Percentiles rank a stretch among this genome's conserved stretches.
These are phyloP conservation scores for Phymanthus crucifer DNA, from an alignment of 92 coral and sea anemone species.

Conservation along the genomic window DNA sequence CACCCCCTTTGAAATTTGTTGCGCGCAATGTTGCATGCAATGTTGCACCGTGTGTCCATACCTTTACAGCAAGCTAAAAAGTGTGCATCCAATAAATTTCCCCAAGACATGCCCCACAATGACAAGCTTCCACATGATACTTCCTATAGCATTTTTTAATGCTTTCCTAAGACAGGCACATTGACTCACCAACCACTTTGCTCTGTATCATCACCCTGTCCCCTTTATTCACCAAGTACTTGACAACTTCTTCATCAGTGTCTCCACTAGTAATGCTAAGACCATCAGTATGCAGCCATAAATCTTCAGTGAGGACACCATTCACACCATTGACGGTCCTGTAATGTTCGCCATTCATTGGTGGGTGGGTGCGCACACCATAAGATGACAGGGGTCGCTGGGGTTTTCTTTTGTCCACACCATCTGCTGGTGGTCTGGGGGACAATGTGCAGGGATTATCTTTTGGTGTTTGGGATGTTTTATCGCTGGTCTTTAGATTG, in stretches of 20 bases:
- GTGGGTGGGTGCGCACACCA: slow-evolving; percentile 75
- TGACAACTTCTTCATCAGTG: slow-evolving; percentile 74
- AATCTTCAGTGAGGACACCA: slow-evolving; percentile 38
- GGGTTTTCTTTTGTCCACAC: slow-evolving; percentile 32
- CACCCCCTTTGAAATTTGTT: too few relatives aligned
- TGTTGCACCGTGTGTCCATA: too few relatives aligned
- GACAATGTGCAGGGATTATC: not conserved
- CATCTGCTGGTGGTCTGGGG: slow-evolving; percentile 58
- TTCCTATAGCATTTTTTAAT: too few relatives aligned
- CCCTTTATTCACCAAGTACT: slow-evolving; percentile 81
- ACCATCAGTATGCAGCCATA: slow-evolving; percentile 47
- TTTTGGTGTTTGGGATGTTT: not conserved
- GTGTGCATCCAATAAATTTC: too few relatives aligned
- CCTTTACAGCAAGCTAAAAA: too few relatives aligned
- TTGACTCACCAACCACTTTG: slow-evolving; percentile 66
- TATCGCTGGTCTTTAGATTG: not conserved
- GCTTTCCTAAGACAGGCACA: too few relatives aligned
- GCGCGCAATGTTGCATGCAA: too few relatives aligned
- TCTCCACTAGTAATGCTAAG: slow-evolving; percentile 62
- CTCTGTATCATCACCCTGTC: slow-evolving; percentile 92
- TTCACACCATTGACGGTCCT: slow-evolving; percentile 58
- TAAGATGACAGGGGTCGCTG: slow-evolving; percentile 88
- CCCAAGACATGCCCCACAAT: too few relatives aligned
- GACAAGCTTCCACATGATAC: too few relatives aligned
- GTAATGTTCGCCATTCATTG: slow-evolving; percentile 19